Base-by-base conservation (phyloP, 2,113 vertebrate genomes). In the Ameiurus melas region DNA sequence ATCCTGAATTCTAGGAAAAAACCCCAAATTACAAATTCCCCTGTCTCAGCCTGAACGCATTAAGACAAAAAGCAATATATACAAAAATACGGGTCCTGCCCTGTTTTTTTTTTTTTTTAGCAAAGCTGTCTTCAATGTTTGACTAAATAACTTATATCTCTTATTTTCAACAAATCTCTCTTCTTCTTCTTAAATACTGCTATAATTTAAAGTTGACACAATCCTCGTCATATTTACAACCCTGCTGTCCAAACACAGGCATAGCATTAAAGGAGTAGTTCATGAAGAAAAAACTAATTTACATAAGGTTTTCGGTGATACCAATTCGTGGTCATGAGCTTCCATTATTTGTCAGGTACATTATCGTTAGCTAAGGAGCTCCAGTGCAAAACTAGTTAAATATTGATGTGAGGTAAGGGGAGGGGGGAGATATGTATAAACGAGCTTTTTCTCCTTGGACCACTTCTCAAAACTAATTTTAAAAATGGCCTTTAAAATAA, bases 51-150 rank as follows among this genome's bases (percentile, higher is more conserved):
- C 80, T 57, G 73, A 92, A 91, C 87, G 83, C 90, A 92, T 91
- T 92, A 93, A 90, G 83, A 89, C 27, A 83, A 89, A 86, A 53
- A 78, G 47, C 86, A 70, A 92, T 80, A 90, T 93, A 87, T 92
- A 95, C 91, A 94, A 87, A 92, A 85, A 86, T 86, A 86, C 81
- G 91, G 95, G 95, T 94, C 95, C 95, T 92, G 95, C 95, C 95
- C 95, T 87, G 84, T 87, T 86, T 51, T 55, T 85, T 79, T 88
- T 36, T 36, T 51, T 55, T 85, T 79, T 88, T 36, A 1, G 93
- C 86, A 90, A 90, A 91, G 81, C 87, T 36, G 43, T 86, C 66
- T 60, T 92, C 78, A 85, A 89, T 83, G 85, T 53, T 84, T 83
- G 33, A 91, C 85, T 88, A 93, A 96, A 95, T 93, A 95, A 93